Evolutionary conservation across 2,113 vertebrate genomes (phyloP).

Genomic region (Tetraodon nigroviridis): DNA sequence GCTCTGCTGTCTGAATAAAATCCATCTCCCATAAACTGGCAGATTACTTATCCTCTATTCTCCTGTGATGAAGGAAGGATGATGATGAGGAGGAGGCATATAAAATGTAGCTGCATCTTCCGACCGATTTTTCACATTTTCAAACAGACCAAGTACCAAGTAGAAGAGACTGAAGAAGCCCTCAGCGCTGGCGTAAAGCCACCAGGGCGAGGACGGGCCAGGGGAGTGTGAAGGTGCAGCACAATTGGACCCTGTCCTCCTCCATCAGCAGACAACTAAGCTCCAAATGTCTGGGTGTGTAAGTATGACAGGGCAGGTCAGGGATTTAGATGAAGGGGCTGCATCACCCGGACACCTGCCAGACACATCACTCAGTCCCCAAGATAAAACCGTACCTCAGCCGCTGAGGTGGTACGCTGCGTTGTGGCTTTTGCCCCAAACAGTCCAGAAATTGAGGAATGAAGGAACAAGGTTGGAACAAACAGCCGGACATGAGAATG

Average conservation of each 20-base stretch:
- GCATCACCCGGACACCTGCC: constrained; percentile 19
- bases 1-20: constrained; percentile 54
- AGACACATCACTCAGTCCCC: constrained; percentile 58
- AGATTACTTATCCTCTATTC: constrained; percentile 27
- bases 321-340: constrained; percentile 62
- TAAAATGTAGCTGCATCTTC: constrained; percentile 12
- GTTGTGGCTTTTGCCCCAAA: constrained; percentile 52
- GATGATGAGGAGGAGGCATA: neutral
- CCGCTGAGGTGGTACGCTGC: constrained; percentile 59
- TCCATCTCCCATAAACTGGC: constrained; percentile 30
- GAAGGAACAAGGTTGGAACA: constrained; percentile 41
- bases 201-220: constrained; percentile 54
- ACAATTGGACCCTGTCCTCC: constrained; percentile 55
- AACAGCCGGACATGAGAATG: constrained; percentile 21
- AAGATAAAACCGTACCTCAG: constrained; percentile 59
- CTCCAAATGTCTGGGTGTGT: constrained; percentile 18
- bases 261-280: constrained; percentile 58
- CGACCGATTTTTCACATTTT: constrained; percentile 27
- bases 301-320: constrained; percentile 23
- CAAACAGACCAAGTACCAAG: constrained; percentile 17
- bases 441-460: constrained; percentile 54
- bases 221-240: constrained; percentile 62
- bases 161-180: constrained; percentile 21
- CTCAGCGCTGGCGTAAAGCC: constrained; percentile 46
- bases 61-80: constrained; percentile 35